phyloP scores from a whole-genome alignment of 2,113 vertebrate species.

The Arvicanthis niloticus region DNA sequence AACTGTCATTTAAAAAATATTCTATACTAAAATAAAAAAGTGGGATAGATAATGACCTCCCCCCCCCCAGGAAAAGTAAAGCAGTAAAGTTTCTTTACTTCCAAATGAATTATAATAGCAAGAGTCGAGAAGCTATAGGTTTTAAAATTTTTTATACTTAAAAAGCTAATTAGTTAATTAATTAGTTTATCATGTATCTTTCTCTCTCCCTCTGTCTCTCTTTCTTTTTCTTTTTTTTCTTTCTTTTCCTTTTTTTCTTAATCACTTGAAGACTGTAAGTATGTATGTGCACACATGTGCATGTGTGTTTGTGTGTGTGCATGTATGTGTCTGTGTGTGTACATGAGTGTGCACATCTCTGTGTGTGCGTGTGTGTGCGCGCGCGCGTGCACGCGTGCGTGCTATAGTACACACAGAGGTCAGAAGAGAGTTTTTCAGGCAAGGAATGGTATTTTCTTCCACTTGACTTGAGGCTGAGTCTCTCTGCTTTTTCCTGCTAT shows the following conservation, averaged over 20 bases:
- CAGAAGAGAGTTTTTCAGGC: not conserved
- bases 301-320: not conserved
- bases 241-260: not conserved
- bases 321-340: not conserved
- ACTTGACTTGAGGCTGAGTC: not conserved
- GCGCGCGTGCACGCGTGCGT: not conserved
- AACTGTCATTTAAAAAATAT: not conserved
- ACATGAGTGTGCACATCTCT: too few relatives aligned
- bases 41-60: slow-evolving; percentile 17
- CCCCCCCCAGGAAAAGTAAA: not conserved
- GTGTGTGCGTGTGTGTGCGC: not conserved
- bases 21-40: slow-evolving; percentile 48
- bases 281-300: not conserved
- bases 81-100: not conserved
- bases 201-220: not conserved
- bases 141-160: not conserved
- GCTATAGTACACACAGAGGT: not conserved
- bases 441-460: not conserved
- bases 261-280: not conserved
- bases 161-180: not conserved
- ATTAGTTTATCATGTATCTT: not conserved
- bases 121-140: not conserved
- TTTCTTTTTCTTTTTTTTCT: not conserved
- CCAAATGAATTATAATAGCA: not conserved
- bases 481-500: not conserved